A percentile compares a stretch with the other conserved stretches of the same genome.
These are phyloP conservation scores for Onychostoma macrolepis DNA, from an alignment of 2,113 vertebrate genomes.

Conservation along the genomic window DNA sequence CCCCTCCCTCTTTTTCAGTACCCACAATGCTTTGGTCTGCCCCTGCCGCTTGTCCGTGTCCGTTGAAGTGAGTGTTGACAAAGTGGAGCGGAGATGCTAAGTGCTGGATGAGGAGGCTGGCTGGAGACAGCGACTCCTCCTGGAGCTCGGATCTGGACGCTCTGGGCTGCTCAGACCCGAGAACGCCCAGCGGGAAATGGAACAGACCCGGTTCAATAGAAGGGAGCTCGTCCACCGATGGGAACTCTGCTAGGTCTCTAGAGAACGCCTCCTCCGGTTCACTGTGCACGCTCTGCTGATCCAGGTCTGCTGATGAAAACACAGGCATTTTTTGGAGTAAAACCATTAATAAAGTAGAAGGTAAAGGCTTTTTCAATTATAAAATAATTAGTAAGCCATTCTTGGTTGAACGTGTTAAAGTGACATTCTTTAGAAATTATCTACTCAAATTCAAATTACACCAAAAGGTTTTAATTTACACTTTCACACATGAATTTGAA, in stretches of 20 bases:
- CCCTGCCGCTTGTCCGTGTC: constrained; percentile 70
- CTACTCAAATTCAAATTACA: too few relatives aligned
- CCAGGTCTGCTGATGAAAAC: constrained; percentile 82
- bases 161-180: constrained; percentile 26
- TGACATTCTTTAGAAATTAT: too few relatives aligned
- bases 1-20: constrained; percentile 54
- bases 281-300: constrained; percentile 90
- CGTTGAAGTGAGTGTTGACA: constrained; percentile 98
- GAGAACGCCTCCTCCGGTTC: constrained; percentile 89
- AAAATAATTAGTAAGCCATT: neutral
- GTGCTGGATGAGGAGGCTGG: constrained; percentile 84
- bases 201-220: constrained; percentile 77
- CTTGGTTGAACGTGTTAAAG: neutral
- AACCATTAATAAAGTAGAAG: neutral
- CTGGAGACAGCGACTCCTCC: constrained; percentile 67
- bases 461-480: too few relatives aligned
- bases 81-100: constrained; percentile 94
- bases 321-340: neutral
- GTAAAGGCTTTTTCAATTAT: neutral
- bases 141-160: neutral
- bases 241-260: constrained; percentile 86
- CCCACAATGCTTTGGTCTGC: constrained; percentile 57
- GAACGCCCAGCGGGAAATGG: constrained; percentile 64
- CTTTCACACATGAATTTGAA: too few relatives aligned
- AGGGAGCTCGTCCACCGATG: constrained; percentile 81